These are phyloP conservation scores for Candidula unifasciata DNA, from an alignment of 2,888 invertebrate species.

Conservation along the genomic window DNA sequence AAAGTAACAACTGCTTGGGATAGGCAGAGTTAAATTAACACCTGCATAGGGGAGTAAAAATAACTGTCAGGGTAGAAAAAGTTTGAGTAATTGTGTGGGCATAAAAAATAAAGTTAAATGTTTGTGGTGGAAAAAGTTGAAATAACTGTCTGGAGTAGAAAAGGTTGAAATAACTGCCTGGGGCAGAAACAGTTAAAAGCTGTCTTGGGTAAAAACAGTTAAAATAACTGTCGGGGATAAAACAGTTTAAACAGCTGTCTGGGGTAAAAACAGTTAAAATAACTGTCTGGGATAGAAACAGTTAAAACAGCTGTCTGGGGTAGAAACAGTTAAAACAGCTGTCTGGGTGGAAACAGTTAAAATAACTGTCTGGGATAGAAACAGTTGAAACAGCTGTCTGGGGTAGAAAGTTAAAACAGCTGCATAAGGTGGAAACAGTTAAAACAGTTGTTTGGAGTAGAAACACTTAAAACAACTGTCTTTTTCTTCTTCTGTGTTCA, in stretches of 20 bases:
- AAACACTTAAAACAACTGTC: no score
- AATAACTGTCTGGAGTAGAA: neutral
- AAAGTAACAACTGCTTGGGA: no score
- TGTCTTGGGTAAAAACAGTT: no score
- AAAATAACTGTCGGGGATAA: neutral
- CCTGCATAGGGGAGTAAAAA: no score
- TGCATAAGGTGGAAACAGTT: neutral
- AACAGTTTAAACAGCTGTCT: no score
- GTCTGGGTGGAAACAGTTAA: neutral
- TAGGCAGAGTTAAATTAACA: no score
- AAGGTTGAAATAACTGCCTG: no score
- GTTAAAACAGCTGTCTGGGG: neutral
- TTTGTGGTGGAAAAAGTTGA: neutral
- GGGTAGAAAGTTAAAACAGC: neutral
- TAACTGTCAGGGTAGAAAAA: no score
- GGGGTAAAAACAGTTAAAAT: neutral
- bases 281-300: neutral
- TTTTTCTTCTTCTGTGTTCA: no score
- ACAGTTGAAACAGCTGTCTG: neutral
- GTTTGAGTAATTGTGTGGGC: neutral
- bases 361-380: neutral
- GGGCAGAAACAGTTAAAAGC: no score
- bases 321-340: neutral
- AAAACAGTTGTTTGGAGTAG: neutral
- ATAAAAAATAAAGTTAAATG: no score